Evolutionary conservation across 2,113 vertebrate species (phyloP).

Genomic region (Sturnira hondurensis): DNA sequence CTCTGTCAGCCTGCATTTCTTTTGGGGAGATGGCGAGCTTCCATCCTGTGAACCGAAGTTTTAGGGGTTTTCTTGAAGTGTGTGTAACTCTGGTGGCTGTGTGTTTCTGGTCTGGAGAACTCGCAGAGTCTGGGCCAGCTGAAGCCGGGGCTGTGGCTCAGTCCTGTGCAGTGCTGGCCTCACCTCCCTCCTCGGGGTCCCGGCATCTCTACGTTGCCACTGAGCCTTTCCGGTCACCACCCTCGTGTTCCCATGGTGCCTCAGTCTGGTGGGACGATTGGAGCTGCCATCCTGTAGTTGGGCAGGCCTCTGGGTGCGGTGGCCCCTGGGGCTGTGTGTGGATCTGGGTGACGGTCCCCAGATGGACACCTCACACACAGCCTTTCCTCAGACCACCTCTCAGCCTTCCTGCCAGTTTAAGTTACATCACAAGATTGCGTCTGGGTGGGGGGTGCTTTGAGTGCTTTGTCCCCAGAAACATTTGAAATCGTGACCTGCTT

Average conservation of each 20-base stretch:
- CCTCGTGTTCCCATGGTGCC: fast-evolving
- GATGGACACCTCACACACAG: fast-evolving
- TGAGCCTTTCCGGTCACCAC: background rate
- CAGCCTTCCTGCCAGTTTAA: background rate
- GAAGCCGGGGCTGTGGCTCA: too few relatives aligned
- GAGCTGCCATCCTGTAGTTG: fast-evolving
- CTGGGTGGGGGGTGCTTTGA: background rate
- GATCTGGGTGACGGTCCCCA: background rate
- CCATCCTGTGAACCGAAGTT: background rate
- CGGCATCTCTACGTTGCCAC: fast-evolving
- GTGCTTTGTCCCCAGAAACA: fast-evolving
- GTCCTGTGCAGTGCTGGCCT: too few relatives aligned
- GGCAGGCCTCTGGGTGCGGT: fast-evolving
- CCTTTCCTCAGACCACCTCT: background rate
- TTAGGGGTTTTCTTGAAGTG: background rate
- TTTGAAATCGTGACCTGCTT: fast-evolving
- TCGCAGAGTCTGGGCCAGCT: background rate
- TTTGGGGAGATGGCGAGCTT: slow-evolving; percentile 43
- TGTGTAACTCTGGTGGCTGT: background rate
- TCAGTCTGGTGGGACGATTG: fast-evolving
- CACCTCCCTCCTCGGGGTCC: background rate
- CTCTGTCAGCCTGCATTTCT: background rate
- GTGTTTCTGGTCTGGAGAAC: background rate
- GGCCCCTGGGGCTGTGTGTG: background rate
- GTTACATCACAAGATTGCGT: too few relatives aligned